Base-by-base conservation (phyloP, 2,888 invertebrate species). In the Nymphalis polychloros region DNA sequence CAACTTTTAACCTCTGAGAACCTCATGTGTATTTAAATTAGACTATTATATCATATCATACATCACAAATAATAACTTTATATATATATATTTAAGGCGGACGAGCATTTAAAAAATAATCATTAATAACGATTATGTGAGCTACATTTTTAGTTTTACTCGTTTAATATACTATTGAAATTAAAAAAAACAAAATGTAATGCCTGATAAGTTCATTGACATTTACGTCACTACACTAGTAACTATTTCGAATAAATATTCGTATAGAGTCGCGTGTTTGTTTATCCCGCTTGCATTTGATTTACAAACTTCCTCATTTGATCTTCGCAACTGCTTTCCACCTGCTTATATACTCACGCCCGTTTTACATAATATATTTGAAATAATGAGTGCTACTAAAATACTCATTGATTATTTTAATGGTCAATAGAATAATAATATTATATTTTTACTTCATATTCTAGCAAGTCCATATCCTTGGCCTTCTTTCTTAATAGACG, bases 281-380 rank as follows among this genome's bases (percentile, higher is more conserved):
- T 53, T 27, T 53, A 16, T 23, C 16, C 7, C 17, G 7, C 23
- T 23, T 23, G 6, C 27, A 49, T 23, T 61, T 49, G 27, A 48
- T 60, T 62, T 23, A 31, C 48, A n/a, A 50, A 27, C 16, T 27
- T 27, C 31, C 27, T 49, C 27, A 47, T 61, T 61, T 49, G 31
- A 61, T 61, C 19, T 48, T 20, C 48, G 53, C 23, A 27, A 53
- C 23, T 53, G 53, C n/a, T 41, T 19, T 8, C 57, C 35, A 57
- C 19, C 57, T 50, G 41, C 23, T 23, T 46, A 49, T 59, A 50
- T 41, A n/a, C 49, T 19, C 50, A 59, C n/a, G 35, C 31, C 8
- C 7, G 27, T 31, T n/a, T 31, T 35, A 4, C 7, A 31, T 19
- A 13, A 57, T 3, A 57, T 57, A 19, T 57, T 19, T 35, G 19